Evolutionary conservation across 2,797 vertebrate genomes (phyloP).

Genomic region (Lemur catta): DNA sequence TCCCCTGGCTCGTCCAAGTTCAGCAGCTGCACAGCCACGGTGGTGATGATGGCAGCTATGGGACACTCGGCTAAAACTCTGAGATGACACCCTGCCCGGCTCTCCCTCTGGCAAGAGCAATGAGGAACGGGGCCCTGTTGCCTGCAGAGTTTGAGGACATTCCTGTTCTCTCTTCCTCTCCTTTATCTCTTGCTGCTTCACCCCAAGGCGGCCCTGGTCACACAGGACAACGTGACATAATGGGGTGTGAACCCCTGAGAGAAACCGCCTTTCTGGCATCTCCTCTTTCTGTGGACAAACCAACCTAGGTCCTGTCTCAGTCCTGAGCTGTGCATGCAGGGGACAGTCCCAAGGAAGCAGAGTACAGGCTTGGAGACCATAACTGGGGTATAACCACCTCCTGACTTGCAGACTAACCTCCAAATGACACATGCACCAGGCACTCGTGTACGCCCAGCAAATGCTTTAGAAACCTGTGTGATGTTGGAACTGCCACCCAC

Average conservation of each 20-base stretch:
- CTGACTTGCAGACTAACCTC: not conserved
- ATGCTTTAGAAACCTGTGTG: no score
- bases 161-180: not conserved
- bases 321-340: rapidly evolving
- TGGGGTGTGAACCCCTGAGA: not conserved
- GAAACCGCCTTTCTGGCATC: not conserved
- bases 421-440: rapidly evolving
- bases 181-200: not conserved
- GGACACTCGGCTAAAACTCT: not conserved
- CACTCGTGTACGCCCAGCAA: not conserved
- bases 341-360: not conserved
- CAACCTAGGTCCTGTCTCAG: rapidly evolving
- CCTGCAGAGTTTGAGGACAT: rapidly evolving
- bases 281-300: rapidly evolving
- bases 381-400: rapidly evolving
- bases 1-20: not conserved
- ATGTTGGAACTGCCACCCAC: no score
- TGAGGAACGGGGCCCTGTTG: no score
- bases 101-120: not conserved
- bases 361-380: not conserved
- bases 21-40: no score
- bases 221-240: not conserved
- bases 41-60: not conserved
- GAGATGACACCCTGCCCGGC: not conserved
- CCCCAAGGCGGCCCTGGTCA: no score